Base-by-base conservation (phyloP, 2,888 invertebrate species). In the Leptinotarsa rubiginosa region DNA sequence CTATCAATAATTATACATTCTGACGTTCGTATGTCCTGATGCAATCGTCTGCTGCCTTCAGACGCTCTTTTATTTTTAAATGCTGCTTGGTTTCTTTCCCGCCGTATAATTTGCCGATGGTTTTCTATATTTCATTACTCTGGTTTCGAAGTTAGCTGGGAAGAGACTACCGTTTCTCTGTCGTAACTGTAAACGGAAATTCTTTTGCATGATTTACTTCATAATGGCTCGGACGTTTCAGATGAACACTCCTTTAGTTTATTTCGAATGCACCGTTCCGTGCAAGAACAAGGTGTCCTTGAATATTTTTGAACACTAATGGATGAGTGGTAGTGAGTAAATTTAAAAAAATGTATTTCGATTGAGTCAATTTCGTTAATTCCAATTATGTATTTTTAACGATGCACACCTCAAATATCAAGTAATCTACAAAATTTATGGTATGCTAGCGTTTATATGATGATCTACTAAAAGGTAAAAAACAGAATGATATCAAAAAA, bases 171-270 rank as follows among this genome's bases (percentile, higher is more conserved):
- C 47, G 49, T 49, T 47, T 72, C 59, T 68, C 13, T 22, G 69
- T 47, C 50, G 20, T 73, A 73, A 73, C 73, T 69, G 73, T 73
- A 69, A 73, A 73, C 47, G 31, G 73, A 64, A 73, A 69, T 41
- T 41, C 69, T 65, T 56, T 69, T 73, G 73, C 73, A 73, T 73
- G 69, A 73, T 73, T 73, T 73, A 73, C 65, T 69, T 73, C 65
- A 70, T 50, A 56, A 47, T 56, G 69, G 15, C 59, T 47, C 47
- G 16, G 18, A 52, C 54, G 52, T 56, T 56, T 56, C 47, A 56
- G 59, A 69, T 69, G 56, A 69, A 69, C 69, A 69, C 69, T 15
- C 69, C 59, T 59, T 47, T 56, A 69, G 69, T 56, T 25, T 20
- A 31, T 47, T 56, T 41, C 56, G 22, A 25, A 47, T 56, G 59